These are phyloP conservation scores for Aleiodes leptofemur DNA, from an alignment of 2,888 invertebrate species.

Conservation along the genomic window DNA sequence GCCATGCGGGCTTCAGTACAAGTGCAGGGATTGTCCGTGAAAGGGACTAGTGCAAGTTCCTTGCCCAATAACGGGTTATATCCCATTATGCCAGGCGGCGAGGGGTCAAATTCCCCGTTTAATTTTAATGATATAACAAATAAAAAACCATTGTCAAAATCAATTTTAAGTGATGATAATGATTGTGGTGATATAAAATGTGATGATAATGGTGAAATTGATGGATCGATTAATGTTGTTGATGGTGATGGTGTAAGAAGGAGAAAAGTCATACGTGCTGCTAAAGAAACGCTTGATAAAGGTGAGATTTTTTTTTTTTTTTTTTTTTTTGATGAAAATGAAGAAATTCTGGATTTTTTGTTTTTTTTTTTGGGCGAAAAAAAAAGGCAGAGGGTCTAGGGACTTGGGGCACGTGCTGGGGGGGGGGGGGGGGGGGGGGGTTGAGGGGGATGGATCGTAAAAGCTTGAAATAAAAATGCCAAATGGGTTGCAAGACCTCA, in stretches of 20 bases:
- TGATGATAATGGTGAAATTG: slow-evolving; percentile 52
- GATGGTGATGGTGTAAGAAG: slow-evolving; percentile 74
- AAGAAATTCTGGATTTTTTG: not conserved
- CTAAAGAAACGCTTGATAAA: slow-evolving; percentile 79
- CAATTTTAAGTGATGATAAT: slow-evolving; percentile 31
- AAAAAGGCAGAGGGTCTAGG: no score
- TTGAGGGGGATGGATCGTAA: not conserved
- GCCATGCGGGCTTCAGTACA: slow-evolving; percentile 67
- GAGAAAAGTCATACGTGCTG: slow-evolving; percentile 78
- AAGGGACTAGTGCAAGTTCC: slow-evolving; percentile 65
- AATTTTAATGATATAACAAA: slow-evolving; percentile 59
- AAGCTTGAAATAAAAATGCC: not conserved
- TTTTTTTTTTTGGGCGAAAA: not conserved
- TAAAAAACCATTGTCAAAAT: slow-evolving; percentile 32
- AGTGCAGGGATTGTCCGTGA: slow-evolving; percentile 70
- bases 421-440: not conserved
- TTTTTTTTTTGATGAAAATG: not conserved
- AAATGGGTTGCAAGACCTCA: slow-evolving; percentile 12
- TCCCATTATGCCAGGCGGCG: slow-evolving; percentile 73
- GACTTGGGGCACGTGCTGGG: slow-evolving; percentile 16
- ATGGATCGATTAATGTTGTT: slow-evolving; percentile 64
- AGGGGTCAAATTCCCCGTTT: slow-evolving; percentile 71
- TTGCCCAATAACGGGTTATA: slow-evolving; percentile 62
- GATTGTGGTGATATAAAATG: slow-evolving; percentile 32
- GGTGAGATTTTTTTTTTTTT: slow-evolving; percentile 70